These are phyloP conservation scores for Pseudopodoces humilis DNA, from an alignment of 2,113 vertebrate species.

Conservation along the genomic window DNA sequence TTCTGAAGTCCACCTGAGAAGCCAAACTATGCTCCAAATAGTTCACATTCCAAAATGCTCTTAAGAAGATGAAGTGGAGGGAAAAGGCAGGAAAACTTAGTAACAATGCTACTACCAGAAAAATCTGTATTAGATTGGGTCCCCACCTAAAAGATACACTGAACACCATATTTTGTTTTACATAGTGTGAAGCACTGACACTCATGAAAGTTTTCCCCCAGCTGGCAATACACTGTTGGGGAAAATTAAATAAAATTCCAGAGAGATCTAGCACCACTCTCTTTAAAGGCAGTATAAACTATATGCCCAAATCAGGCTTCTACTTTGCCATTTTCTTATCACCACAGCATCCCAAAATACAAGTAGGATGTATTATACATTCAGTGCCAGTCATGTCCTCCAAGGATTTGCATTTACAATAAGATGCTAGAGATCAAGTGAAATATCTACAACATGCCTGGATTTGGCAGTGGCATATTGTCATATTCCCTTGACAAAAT, in stretches of 20 bases:
- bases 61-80: neutral
- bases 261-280: neutral
- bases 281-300: neutral
- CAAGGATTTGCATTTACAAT: slow-evolving; percentile 9
- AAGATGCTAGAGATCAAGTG: slow-evolving; percentile 12
- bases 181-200: neutral
- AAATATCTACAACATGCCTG: neutral
- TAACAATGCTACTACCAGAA: neutral
- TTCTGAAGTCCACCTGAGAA: neutral
- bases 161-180: neutral
- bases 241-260: neutral
- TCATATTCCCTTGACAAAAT: neutral
- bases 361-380: neutral
- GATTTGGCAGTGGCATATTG: neutral
- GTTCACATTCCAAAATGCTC: neutral
- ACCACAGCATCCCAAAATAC: neutral
- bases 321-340: neutral
- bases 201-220: neutral
- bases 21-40: neutral
- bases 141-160: no score
- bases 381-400: neutral
- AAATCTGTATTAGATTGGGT: neutral
- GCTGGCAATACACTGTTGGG: no score
- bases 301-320: neutral
- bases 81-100: neutral